phyloP scores from a whole-genome alignment of 2,888 invertebrate species.

The Orchesella flavescens region DNA sequence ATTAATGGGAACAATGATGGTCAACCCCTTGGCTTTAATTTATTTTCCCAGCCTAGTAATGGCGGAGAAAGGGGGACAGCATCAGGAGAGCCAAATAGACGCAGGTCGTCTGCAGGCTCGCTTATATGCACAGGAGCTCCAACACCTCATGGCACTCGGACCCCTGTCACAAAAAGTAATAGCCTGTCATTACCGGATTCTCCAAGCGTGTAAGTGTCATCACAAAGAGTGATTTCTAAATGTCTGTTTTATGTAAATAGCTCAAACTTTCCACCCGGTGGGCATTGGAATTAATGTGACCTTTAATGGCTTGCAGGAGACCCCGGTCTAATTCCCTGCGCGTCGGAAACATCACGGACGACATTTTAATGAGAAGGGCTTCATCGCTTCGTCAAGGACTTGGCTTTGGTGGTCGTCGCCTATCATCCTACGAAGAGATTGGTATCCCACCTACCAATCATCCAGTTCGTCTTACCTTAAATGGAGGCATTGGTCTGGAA shows the following conservation, averaged over 20 bases:
- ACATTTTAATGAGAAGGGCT: constrained; percentile 86
- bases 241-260: too few species aligned
- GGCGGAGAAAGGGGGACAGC: constrained; percentile 74
- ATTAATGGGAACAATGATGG: constrained; percentile 75
- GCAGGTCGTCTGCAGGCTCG: constrained; percentile 64
- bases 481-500: constrained; percentile 89
- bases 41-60: constrained; percentile 79
- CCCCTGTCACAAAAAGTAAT: constrained; percentile 83
- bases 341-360: constrained; percentile 79
- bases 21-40: constrained; percentile 82
- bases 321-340: constrained; percentile 86
- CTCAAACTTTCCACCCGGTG: too few species aligned
- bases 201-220: constrained; percentile 71
- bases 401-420: constrained; percentile 75
- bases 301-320: constrained; percentile 66
- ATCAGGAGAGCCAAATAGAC: constrained; percentile 74
- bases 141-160: constrained; percentile 61
- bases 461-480: constrained; percentile 79
- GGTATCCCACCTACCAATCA: constrained; percentile 68
- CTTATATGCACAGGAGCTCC: constrained; percentile 54
- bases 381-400: constrained; percentile 89
- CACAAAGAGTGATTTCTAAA: background rate
- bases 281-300: too few species aligned
- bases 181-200: constrained; percentile 90
- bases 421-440: constrained; percentile 71